Base-by-base conservation (phyloP, 2,113 vertebrate species). In the Hiodon tergisus region DNA sequence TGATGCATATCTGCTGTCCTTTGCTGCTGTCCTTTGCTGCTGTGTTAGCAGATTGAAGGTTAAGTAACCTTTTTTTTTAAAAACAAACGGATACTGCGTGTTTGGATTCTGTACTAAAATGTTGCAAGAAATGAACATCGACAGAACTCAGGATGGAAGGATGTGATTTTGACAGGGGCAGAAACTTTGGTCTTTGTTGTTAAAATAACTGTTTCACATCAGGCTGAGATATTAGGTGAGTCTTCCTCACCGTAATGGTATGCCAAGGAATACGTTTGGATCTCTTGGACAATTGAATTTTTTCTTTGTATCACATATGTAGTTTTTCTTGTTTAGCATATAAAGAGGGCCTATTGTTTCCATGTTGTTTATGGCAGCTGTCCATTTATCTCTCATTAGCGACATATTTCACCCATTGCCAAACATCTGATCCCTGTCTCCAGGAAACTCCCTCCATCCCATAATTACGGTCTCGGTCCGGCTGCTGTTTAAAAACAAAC, bases 391-490 rank as follows among this genome's bases (percentile, higher is more conserved):
- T 76, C 68, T 71, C 75, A 61, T 51, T 71, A 47, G 68, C 67
- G 63, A 76, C 75, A 70, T 71, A 76, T 48, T 76, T 76, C 59
- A 57, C 14, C 31, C 4, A 31, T 70, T 76, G 68, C 68, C 67
- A 70, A 47, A 62, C 51, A 63, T 55, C 67, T 76, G 68, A 76
- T 76, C 59, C 61, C n/a, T 3, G 48, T 68, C 53, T 71, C 60
- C 52, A 65, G 75, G 75, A 76, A 76, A 76, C 60, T 76, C 68
- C 68, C 75, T n/a, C 17, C 60, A 4, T 63, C 58, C 75, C 68
- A 55, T 51, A 53, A 52, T 76, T 47, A 16, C 59, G 14, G 59
- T 57, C 59, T 54, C 2, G 51, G 67, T n/a, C 74, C 75, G n/a
- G 51, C 16, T n/a, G 53, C 17, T 16, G 51, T 66, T 51, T 70